Conservation (phyloP, 2,797 vertebrate genomes). For the Myoxocephalus aenaeus region DNA sequence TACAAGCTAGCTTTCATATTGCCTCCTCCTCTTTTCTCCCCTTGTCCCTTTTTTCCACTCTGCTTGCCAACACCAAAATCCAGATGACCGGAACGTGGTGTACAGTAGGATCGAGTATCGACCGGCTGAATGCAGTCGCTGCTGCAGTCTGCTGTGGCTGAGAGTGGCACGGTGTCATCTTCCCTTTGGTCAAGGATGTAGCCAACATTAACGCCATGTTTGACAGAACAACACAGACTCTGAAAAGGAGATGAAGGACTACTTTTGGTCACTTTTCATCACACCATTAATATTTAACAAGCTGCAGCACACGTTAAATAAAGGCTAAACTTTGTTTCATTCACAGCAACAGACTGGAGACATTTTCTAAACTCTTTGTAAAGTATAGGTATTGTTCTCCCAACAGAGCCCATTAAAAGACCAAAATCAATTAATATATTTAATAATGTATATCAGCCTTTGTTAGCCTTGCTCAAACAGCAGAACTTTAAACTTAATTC, state of each 20-base stretch:
- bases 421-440: neutral
- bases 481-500: neutral
- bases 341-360: neutral
- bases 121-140: slow-evolving; percentile 50
- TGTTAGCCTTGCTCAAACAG: neutral
- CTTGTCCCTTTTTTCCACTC: slow-evolving; percentile 78
- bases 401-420: neutral
- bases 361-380: slow-evolving; percentile 4
- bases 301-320: slow-evolving; percentile 27
- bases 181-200: slow-evolving; percentile 47
- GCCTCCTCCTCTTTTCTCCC: slow-evolving; percentile 55
- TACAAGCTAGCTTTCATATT: slow-evolving; percentile 53
- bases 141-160: slow-evolving; percentile 52
- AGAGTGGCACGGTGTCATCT: slow-evolving; percentile 52
- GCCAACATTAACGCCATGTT: slow-evolving; percentile 68
- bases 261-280: slow-evolving; percentile 52
- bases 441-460: neutral
- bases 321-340: slow-evolving; percentile 9
- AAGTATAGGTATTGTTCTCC: neutral
- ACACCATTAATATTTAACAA: slow-evolving; percentile 41
- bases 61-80: slow-evolving; percentile 78
- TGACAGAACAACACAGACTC: slow-evolving; percentile 58
- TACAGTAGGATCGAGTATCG: slow-evolving; percentile 77
- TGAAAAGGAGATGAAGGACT: slow-evolving; percentile 51
- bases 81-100: slow-evolving; percentile 70